phyloP scores from a whole-genome alignment of 2,888 invertebrate species.

The Agrypnus murinus region DNA sequence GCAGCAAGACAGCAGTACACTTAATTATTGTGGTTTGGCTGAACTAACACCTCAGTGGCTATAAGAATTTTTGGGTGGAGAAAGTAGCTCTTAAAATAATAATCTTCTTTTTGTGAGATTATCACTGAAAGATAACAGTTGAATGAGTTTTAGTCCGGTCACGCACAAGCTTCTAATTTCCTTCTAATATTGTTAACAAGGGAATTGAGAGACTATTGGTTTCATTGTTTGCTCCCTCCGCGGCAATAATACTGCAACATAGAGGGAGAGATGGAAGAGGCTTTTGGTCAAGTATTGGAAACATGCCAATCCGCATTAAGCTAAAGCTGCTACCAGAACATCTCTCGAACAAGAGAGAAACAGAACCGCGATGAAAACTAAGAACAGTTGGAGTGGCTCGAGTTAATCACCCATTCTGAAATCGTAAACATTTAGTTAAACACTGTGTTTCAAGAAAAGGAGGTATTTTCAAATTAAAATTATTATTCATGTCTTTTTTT shows the following conservation, averaged over 20 bases:
- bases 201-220: neutral
- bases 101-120: neutral
- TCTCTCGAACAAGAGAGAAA: neutral
- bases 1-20: too few species aligned
- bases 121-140: neutral
- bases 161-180: neutral
- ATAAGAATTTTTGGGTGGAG: conserved; percentile 31
- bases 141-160: neutral
- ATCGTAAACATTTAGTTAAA: conserved; percentile 4
- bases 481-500: neutral
- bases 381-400: conserved; percentile 19
- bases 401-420: conserved; percentile 11
- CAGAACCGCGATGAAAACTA: neutral
- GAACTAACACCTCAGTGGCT: conserved; percentile 33
- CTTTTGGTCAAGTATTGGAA: conserved; percentile 8
- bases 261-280: too few species aligned
- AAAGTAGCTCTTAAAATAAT: conserved; percentile 32
- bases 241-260: too few species aligned
- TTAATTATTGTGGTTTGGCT: too few species aligned
- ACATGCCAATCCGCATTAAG: conserved; percentile 6
- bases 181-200: neutral
- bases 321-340: too few species aligned
- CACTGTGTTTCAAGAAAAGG: neutral
- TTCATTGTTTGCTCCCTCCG: neutral
- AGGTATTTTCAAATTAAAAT: neutral